Percentiles rank a stretch among this genome's conserved stretches.
Evolutionary conservation across 1,140 invertebrate genomes (phyloP).

Genomic region (Eupristina koningsbergeri): DNA sequence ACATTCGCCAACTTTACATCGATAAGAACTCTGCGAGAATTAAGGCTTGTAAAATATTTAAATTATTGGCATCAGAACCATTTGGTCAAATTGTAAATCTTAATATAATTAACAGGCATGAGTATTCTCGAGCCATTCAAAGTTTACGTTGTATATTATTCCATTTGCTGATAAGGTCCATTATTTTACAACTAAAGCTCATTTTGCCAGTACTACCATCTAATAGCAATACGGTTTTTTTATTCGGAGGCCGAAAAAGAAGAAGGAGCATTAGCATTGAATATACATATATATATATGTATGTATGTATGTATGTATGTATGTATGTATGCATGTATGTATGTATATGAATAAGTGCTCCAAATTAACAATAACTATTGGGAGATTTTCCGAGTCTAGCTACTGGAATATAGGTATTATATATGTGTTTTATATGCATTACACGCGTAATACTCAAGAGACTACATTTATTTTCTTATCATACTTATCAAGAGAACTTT

Average conservation of each 20-base stretch:
- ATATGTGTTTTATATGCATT: slow-evolving; percentile 11
- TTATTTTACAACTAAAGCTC: too few species aligned
- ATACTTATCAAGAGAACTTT: slow-evolving; percentile 36
- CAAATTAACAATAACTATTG: not conserved
- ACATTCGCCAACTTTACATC: not conserved
- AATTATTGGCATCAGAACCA: not conserved
- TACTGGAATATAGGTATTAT: not conserved
- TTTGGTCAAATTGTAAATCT: not conserved
- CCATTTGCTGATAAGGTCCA: not conserved
- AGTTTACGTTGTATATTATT: not conserved
- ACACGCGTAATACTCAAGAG: slow-evolving; percentile 6
- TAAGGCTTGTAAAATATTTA: not conserved
- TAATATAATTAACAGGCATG: not conserved
- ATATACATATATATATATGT: too few species aligned
- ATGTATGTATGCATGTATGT: too few species aligned
- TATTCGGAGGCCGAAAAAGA: not conserved
- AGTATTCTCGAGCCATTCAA: not conserved
- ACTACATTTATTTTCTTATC: slow-evolving; percentile 43
- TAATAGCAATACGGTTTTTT: not conserved
- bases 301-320: too few species aligned
- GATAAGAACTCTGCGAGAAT: not conserved
- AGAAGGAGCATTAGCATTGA: too few species aligned
- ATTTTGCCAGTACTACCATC: not conserved
- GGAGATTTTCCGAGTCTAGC: too few species aligned
- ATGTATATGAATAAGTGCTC: not conserved